Base-by-base conservation (phyloP, 37 sponge, comb jelly and placozoan genomes). In the Bolinopsis microptera region DNA sequence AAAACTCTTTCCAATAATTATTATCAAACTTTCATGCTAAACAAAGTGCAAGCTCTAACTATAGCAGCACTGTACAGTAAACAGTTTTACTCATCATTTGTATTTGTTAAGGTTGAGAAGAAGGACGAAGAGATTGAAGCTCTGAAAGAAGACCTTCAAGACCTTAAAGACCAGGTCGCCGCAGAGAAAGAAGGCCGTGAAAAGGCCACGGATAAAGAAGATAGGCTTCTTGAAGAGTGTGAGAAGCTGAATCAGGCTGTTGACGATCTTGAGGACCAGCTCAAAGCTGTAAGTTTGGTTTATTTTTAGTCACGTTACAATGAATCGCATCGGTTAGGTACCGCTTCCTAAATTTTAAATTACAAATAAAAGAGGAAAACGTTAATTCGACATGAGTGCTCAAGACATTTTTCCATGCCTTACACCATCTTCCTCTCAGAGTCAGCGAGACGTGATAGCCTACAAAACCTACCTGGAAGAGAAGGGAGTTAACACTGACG, bases 401-500 rank as follows among this genome's bases (percentile, higher is more conserved):
- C n/a, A n/a, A n/a, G n/a, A n/a, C n/a, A n/a, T n/a, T n/a, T n/a
- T n/a, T n/a, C n/a, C n/a, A n/a, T n/a, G n/a, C n/a, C n/a, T n/a
- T n/a, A n/a, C n/a, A n/a, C n/a, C n/a, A n/a, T n/a, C n/a, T n/a
- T n/a, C n/a, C n/a, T n/a, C n/a, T 35, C 80, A 77, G 80, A 77
- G 80, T 34, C 33, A 27, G 21, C 80, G 80, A 35, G 80, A 77
- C 80, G 33, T 77, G 18, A 34, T 77, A 32, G 80, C 80, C 13
- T 77, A 32, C 35, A 77, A 40, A 48, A 86, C 36, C 23, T 35
- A 36, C 26, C 90, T 86, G 13, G 90, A 86, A 3, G 90, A 86
- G 90, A 86, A 86, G 48, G 90, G 90, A 28, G 35, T 86, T 8
- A 86, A 86, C 90, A 86, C 90, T 39, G 90, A 86, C 35, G 90